These are phyloP conservation scores for Alligator sinensis DNA, from an alignment of 2,113 vertebrate species.

Conservation along the genomic window DNA sequence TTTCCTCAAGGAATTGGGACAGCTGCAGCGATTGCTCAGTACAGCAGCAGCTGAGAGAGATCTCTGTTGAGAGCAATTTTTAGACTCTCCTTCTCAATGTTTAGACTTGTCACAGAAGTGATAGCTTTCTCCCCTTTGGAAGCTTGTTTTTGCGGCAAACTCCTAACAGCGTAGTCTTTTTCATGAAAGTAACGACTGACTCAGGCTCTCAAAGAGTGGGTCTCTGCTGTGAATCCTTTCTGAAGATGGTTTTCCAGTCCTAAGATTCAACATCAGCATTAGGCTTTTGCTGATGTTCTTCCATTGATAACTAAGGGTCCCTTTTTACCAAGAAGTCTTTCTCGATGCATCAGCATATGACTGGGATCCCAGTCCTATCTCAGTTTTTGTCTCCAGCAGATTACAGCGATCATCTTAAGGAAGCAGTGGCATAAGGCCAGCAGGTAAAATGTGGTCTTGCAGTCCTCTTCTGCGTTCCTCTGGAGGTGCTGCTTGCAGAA, in stretches of 20 bases:
- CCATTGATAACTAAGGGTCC: background rate
- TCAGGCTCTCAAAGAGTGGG: background rate
- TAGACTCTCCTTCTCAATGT: conserved; percentile 8
- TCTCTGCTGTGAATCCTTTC: background rate
- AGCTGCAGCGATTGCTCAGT: conserved; percentile 33
- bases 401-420: background rate
- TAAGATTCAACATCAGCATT: background rate
- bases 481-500: background rate
- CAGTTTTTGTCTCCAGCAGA: background rate
- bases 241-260: background rate
- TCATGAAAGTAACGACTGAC: background rate
- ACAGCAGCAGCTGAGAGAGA: background rate
- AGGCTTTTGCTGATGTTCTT: background rate
- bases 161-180: background rate
- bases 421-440: background rate
- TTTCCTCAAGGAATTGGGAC: conserved; percentile 22
- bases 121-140: background rate
- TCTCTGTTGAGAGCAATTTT: background rate
- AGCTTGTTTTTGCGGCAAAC: background rate
- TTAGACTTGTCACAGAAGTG: background rate
- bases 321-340: background rate
- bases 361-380: background rate
- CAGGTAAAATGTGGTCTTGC: background rate
- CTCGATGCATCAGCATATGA: rapidly evolving
- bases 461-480: background rate